These are phyloP conservation scores for Xyliphius kryptos DNA, from an alignment of 2,113 vertebrate genomes.

Conservation along the genomic window DNA sequence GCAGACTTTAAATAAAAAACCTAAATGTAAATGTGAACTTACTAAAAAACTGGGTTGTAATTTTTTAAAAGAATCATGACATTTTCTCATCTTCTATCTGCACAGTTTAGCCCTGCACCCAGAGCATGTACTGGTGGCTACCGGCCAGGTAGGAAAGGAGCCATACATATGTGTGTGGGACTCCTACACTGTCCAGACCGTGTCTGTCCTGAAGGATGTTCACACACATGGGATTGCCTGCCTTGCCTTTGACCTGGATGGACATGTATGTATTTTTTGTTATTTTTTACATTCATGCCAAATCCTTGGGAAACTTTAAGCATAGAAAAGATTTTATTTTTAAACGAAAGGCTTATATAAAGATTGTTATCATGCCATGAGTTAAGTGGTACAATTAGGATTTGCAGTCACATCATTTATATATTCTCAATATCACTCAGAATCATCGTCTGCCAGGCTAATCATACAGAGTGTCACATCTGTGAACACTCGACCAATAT, in stretches of 20 bases:
- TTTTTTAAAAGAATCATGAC: background rate
- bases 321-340: background rate
- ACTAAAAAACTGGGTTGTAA: too few species aligned
- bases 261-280: slow-evolving; percentile 74
- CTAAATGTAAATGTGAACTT: too few species aligned
- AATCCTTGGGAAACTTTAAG: background rate
- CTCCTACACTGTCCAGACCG: slow-evolving; percentile 88
- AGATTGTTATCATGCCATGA: too few species aligned
- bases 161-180: slow-evolving; percentile 97
- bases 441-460: slow-evolving; percentile 25
- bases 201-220: slow-evolving; percentile 89
- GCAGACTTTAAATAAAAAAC: too few species aligned
- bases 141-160: slow-evolving; percentile 96
- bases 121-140: slow-evolving; percentile 90
- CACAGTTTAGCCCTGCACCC: slow-evolving; percentile 92
- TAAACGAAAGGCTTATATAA: background rate
- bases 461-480: slow-evolving; percentile 42
- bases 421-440: background rate
- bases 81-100: slow-evolving; percentile 8
- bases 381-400: background rate
- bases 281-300: background rate
- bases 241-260: slow-evolving; percentile 91
- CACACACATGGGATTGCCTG: slow-evolving; percentile 94
- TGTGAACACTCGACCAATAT: slow-evolving; percentile 42
- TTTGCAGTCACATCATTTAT: background rate